phyloP scores from a whole-genome alignment of 2,113 vertebrate genomes.

The Nipponia nippon region DNA sequence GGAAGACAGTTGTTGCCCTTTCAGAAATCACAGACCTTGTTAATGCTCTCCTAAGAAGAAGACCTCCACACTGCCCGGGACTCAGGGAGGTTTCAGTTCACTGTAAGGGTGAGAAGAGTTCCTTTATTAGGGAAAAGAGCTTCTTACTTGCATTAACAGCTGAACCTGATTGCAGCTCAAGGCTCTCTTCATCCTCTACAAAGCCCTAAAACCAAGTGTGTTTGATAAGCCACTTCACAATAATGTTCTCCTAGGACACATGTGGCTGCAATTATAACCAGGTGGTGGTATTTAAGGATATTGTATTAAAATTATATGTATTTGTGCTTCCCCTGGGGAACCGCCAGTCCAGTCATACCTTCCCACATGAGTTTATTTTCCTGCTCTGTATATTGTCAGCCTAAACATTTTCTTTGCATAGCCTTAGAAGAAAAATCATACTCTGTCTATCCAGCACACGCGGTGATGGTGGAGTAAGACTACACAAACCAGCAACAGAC shows the following conservation, averaged over 20 bases:
- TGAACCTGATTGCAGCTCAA: not conserved
- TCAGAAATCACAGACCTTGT: not conserved
- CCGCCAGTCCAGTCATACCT: not conserved
- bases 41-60: not conserved
- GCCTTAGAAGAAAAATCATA: not conserved
- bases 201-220: not conserved
- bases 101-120: not conserved
- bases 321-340: not conserved
- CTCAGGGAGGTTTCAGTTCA: not conserved
- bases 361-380: not conserved
- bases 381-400: not conserved
- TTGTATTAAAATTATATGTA: not conserved
- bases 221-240: not conserved
- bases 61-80: not conserved
- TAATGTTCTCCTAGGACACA: not conserved
- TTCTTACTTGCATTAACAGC: not conserved
- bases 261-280: not conserved
- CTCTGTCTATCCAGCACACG: not conserved
- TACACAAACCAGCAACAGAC: not conserved
- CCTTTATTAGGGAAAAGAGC: not conserved
- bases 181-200: not conserved
- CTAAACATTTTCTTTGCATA: conserved; percentile 8
- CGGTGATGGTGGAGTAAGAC: not conserved
- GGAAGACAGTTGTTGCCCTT: not conserved
- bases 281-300: not conserved